These are phyloP conservation scores for Nasonia oneida DNA, from an alignment of 2,888 invertebrate genomes.

Conservation along the genomic window DNA sequence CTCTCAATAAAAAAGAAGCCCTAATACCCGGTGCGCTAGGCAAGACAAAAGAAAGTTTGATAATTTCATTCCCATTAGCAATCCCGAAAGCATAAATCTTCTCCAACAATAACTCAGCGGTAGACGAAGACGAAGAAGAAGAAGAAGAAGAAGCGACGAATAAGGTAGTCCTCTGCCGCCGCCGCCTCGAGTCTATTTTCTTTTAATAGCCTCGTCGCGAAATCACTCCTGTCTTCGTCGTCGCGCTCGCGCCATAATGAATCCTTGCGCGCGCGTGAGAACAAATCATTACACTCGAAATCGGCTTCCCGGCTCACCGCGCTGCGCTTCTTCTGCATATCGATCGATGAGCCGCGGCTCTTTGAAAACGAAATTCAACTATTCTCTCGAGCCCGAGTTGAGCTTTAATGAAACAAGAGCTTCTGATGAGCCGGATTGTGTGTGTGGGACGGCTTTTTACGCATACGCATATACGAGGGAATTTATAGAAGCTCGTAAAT, in stretches of 20 bases:
- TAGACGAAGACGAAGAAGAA: neutral
- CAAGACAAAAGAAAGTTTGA: conserved; percentile 30
- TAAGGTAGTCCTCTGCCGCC: neutral
- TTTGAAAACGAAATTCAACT: conserved; percentile 57
- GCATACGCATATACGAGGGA: neutral
- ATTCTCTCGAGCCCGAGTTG: conserved; percentile 20
- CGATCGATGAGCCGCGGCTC: conserved; percentile 29
- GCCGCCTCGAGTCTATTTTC: conserved; percentile 44
- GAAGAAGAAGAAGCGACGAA: neutral
- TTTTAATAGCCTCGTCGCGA: conserved; percentile 30
- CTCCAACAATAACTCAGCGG: conserved; percentile 22
- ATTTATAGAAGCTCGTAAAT: neutral
- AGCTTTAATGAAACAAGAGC: conserved; percentile 21
- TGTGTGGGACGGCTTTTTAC: neutral
- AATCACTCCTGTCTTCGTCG: neutral
- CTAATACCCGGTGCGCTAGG: neutral
- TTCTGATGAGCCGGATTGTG: neutral
- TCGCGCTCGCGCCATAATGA: conserved; percentile 22
- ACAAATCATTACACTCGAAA: conserved; percentile 51
- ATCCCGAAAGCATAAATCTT: conserved; percentile 21
- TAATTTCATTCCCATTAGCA: conserved; percentile 39
- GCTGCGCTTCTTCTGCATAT: neutral
- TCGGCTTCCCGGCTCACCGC: neutral
- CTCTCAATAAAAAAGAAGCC: conserved; percentile 17
- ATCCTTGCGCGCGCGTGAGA: conserved; percentile 47